Base-by-base conservation (phyloP, 2,888 invertebrate genomes). In the Ferrisia virgata region DNA sequence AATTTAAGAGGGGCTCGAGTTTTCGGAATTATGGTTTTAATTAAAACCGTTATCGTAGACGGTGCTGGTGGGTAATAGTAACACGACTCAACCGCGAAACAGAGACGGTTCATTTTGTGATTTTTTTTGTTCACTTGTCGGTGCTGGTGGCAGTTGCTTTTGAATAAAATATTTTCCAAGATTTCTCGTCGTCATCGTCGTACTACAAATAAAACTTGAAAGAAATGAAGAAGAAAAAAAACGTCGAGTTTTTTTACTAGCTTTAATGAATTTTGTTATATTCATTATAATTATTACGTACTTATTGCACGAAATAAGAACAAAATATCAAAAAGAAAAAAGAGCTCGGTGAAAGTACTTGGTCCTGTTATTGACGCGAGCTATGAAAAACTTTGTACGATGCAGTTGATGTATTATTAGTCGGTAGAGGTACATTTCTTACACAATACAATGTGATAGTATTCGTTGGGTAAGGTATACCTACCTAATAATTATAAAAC, bases 151-250 rank as follows among this genome's bases (percentile, higher is more conserved):
- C n/a, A n/a, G 11, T 5, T 0, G 9, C 31, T 31, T 64, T 25
- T 72, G 18, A 72, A 72, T 33, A 36, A 33, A 72, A 72, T 72
- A 36, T 72, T 72, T 72, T n/a, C 33, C 72, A n/a, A n/a, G 72
- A 72, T 72, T 72, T 47, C 18, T 47, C 47, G 18, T 47, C 47
- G 18, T 47, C 47, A 8, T 47, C 47, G 47, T 43, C 15, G 3
- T 43, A 13, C 43, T 43, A 43, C n/a, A 47, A 47, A 47, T 18
- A 47, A 47, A 47, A 4, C 18, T n/a, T 18, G 3, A 47, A 43
- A n/a, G 18, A 6, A 47, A 47, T 18, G 18, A 64, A n/a, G 9
- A 72, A 4, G 72, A 72, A 18, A 18, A 28, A 72, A 33, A 28
- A 9, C 4, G 36, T 5, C 33, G 72, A 72, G 31, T 58, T 36